Conservation (phyloP, 1,140 invertebrate genomes). For the Zelostemma sp. region DNA sequence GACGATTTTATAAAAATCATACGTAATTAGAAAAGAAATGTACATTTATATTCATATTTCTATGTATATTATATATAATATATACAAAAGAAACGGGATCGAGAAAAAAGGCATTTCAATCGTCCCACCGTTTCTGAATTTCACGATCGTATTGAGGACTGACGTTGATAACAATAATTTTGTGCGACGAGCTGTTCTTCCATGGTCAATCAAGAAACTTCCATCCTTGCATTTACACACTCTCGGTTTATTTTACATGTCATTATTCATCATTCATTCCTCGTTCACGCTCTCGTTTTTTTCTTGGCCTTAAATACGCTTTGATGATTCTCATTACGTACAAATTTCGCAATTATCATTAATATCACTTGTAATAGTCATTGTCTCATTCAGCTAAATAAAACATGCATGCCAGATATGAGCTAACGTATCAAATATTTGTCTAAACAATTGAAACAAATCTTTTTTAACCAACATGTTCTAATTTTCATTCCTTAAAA, state of each 20-base stretch:
- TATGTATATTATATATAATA: constrained; percentile 45
- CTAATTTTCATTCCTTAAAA: too few species aligned
- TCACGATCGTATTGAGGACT: constrained; percentile 40
- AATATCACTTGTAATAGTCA: background rate
- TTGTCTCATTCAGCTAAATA: too few species aligned
- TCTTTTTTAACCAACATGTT: too few species aligned
- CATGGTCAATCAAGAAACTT: constrained; percentile 41
- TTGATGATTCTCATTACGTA: background rate
- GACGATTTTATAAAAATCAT: constrained; percentile 44
- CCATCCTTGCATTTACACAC: constrained; percentile 46
- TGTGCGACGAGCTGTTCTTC: constrained; percentile 47
- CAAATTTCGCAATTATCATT: background rate
- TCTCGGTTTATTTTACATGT: constrained; percentile 46
- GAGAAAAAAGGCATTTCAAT: constrained; percentile 43
- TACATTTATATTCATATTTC: constrained; percentile 46
- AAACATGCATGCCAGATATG: too few species aligned
- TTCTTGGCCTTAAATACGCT: constrained; percentile 4
- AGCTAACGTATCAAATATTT: too few species aligned
- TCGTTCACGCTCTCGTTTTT: background rate
- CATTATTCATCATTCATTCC: constrained; percentile 40
- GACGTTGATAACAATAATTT: constrained; percentile 48
- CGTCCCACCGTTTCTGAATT: constrained; percentile 44
- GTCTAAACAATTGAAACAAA: too few species aligned
- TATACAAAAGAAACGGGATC: constrained; percentile 47
- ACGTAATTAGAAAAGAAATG: constrained; percentile 44